These are phyloP conservation scores for Mycetomoellerius zeteki DNA, from an alignment of 1,140 invertebrate genomes.

Conservation along the genomic window DNA sequence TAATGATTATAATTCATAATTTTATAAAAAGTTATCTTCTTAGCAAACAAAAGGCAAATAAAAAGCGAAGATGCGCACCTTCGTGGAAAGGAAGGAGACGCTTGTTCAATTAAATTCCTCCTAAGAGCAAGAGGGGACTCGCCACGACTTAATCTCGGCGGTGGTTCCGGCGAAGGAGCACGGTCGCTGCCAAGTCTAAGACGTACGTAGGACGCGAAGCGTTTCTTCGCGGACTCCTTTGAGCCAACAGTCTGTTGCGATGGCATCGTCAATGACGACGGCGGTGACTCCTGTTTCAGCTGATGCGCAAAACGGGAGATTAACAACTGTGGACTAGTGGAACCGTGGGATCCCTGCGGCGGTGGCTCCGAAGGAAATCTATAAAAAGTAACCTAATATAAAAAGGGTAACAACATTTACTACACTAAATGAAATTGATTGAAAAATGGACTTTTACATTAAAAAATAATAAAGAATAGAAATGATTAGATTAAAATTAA, in stretches of 20 bases:
- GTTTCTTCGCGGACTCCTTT: conserved; percentile 87
- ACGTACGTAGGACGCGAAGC: conserved; percentile 93
- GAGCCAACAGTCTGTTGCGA: conserved; percentile 70
- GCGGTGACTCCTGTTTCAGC: conserved; percentile 81
- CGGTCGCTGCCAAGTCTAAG: conserved; percentile 85
- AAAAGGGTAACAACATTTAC: not conserved
- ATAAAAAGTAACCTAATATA: conserved; percentile 71
- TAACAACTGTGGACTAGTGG: conserved; percentile 83
- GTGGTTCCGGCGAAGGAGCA: conserved; percentile 89
- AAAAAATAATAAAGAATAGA: too few relatives aligned
- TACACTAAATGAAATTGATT: too few relatives aligned
- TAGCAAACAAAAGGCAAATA: not conserved
- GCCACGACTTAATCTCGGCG: conserved; percentile 89
- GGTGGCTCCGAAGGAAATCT: conserved; percentile 83
- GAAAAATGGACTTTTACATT: too few relatives aligned
- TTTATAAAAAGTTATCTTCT: not conserved
- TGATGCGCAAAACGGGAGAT: conserved; percentile 84
- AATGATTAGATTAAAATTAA: too few relatives aligned
- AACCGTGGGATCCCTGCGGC: conserved; percentile 81
- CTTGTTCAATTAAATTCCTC: conserved; percentile 88
- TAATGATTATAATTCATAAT: conserved; percentile 29
- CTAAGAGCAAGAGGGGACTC: conserved; percentile 89
- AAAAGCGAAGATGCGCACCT: conserved; percentile 84
- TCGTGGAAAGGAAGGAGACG: conserved; percentile 87
- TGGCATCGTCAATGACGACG: conserved; percentile 68